Conservation (phyloP, 2,888 invertebrate species). For the Nebria salina region DNA sequence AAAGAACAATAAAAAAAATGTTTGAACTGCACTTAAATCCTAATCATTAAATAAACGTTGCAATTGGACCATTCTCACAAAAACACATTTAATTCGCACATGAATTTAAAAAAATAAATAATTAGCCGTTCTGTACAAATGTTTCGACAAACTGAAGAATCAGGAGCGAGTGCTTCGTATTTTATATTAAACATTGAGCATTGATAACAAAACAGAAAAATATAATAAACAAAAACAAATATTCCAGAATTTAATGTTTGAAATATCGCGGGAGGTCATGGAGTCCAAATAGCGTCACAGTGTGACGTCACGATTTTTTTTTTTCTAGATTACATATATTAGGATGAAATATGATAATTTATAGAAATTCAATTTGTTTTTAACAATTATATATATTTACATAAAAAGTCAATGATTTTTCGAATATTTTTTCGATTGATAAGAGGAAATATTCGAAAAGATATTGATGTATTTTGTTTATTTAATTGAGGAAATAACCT, state of each 20-base stretch:
- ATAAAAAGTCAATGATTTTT: too few species aligned
- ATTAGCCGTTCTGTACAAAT: not conserved
- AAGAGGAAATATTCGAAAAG: too few species aligned
- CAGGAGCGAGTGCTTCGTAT: not conserved
- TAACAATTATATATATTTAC: too few species aligned
- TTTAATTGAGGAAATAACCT: too few species aligned
- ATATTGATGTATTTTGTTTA: too few species aligned
- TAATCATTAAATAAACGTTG: not conserved
- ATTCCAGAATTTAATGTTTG: conserved; percentile 14
- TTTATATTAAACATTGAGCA: conserved; percentile 8
- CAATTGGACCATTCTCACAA: not conserved
- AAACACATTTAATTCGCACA: not conserved
- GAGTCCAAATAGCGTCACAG: conserved; percentile 4
- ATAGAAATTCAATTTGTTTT: too few species aligned
- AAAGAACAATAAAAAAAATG: not conserved
- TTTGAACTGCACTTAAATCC: not conserved
- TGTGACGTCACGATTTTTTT: not conserved
- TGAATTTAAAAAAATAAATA: too few species aligned
- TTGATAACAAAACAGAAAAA: conserved; percentile 9
- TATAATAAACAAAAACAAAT: not conserved
- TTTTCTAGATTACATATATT: not conserved
- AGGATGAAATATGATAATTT: not conserved
- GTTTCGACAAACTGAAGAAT: not conserved
- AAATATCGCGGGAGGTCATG: conserved; percentile 17
- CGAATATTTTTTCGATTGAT: too few species aligned